Evolutionary conservation across 2,888 invertebrate genomes (phyloP), one percentile per base, ranked within the genome.

Genomic region (Lottia scabra): DNA sequence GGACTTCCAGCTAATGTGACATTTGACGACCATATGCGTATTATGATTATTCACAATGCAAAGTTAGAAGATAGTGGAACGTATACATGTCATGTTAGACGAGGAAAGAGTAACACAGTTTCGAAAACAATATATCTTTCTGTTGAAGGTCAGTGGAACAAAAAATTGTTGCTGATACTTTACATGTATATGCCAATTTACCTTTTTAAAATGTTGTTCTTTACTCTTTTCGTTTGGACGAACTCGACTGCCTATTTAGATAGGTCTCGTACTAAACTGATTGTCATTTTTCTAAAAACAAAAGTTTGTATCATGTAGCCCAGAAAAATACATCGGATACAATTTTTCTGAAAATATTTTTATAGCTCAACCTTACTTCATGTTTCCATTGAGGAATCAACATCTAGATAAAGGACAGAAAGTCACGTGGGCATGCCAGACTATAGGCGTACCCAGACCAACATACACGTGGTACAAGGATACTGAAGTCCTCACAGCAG

Each of bases 21-120:
- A 74, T 91, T 94, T 0, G 92, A 92, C 67, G 97, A 94, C 87
- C 95, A 93, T 89, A 94, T 96, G 87, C 92, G 98, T 73, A 95
- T 98, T 8, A 90, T 99, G 63, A 93, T 94, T 16, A 94, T 99
- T 80, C 95, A 94, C 15, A 93, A 94, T 84, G 95, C 96, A 0
- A 94, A 94, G 73, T 94, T 97, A 15, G 96, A 96, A 88, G 98
- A 98, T 91, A 95, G 96, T 90, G 98, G 98, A 8, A 95, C 96
- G 88, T 99, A 98, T 87, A 91, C 93, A 26, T 99, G 98, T 88
- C 92, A 94, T 76, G 96, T 95, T 0, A 92, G 46, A 19, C 45
- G 75, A 48, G 76, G 75, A 27, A 44, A 68, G 4, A 66, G 43
- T 0, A 70, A 71, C 12, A 62, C 71, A 16, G 74, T 74, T 67